Conservation (phyloP, 2,113 vertebrate genomes). For the Dasyprocta punctata region DNA sequence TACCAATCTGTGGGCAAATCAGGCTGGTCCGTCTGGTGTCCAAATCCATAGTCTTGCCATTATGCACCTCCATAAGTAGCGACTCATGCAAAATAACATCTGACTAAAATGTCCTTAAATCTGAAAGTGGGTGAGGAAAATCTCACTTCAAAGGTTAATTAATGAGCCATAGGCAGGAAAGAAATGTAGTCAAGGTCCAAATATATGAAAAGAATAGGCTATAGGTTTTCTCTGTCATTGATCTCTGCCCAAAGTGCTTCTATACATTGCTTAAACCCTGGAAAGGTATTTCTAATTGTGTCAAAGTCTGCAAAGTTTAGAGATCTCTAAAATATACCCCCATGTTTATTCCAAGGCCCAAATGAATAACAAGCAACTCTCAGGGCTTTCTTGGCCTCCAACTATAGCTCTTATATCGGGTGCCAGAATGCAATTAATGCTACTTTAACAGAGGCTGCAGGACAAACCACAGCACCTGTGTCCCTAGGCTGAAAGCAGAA, state of each 20-base stretch:
- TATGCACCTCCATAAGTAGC: background rate
- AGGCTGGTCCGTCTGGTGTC: background rate
- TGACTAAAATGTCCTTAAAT: background rate
- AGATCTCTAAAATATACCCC: background rate
- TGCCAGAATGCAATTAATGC: background rate
- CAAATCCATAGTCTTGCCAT: background rate
- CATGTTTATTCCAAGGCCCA: background rate
- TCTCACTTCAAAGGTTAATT: background rate
- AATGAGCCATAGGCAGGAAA: background rate
- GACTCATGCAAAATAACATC: background rate
- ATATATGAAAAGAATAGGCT: background rate
- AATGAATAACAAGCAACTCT: background rate
- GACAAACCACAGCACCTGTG: background rate
- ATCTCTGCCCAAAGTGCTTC: background rate
- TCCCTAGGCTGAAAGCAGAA: background rate
- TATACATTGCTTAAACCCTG: background rate
- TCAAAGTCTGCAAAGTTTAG: background rate
- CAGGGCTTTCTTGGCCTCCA: background rate
- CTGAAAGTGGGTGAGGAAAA: background rate
- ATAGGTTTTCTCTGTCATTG: background rate
- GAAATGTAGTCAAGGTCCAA: background rate
- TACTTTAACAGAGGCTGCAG: background rate
- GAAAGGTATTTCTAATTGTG: background rate
- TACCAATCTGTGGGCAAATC: background rate
- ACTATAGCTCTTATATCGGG: background rate